Base-by-base conservation (phyloP, 2,888 invertebrate species). In the Drosophila robusta region DNA sequence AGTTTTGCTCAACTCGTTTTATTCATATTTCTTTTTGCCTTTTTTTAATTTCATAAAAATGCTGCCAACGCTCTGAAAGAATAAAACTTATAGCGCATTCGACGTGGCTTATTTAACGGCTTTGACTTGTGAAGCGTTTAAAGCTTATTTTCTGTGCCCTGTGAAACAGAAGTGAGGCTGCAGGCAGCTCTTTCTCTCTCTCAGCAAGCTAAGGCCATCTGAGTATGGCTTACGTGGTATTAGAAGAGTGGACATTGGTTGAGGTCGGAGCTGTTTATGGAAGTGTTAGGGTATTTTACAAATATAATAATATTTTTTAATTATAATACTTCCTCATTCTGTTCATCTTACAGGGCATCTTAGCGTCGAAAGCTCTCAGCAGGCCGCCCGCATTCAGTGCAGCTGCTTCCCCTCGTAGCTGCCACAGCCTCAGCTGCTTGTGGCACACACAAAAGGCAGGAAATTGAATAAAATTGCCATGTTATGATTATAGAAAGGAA, bases 401-500 rank as follows among this genome's bases (percentile, higher is more conserved):
- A 26, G 47, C 38, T 64, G 29, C 22, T 41, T 14, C 42, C 42
- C 12, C 12, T 34, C 4, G 4, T 29, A 6, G n/a, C 12, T 26
- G 22, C 12, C 60, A 41, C 36, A 34, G 54, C 18, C 56, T 58
- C 50, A 39, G 44, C 70, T 67, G 70, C 16, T 56, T 39, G 62
- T 69, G 73, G 73, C 69, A 70, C 45, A 62, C 71, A 85, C 85
- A 85, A 80, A 80, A 69, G 78, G 34, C 80, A 81, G 80, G 85
- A 80, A 84, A 80, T 80, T 80, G 85, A 80, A 85, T 81, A 78
- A 84, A 80, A 80, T 85, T 81, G 80, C 81, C 80, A 81, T 85
- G 82, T 80, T 85, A 81, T 81, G 81, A 75, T 80, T 84, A 78
- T 80, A 41, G 60, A 80, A 71, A 76, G 84, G 78, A 78, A 83